Evolutionary conservation across 2,113 vertebrate genomes (phyloP).

Genomic region (Lagopus leucura): DNA sequence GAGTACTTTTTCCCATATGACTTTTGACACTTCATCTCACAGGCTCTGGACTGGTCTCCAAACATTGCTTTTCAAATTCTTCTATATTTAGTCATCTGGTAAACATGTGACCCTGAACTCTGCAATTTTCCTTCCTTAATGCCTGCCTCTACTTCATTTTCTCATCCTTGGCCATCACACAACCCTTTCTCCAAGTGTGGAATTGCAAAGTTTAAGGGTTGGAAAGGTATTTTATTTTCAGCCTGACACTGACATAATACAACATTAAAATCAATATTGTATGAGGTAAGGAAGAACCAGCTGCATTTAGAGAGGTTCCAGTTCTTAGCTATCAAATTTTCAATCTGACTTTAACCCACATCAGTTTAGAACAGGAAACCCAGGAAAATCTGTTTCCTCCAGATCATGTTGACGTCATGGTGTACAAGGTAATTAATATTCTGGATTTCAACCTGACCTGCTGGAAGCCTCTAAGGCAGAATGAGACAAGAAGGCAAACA

Average conservation of each 20-base stretch:
- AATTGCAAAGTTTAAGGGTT: not conserved
- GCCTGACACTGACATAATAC: not conserved
- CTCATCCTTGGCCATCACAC: not conserved
- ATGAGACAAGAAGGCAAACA: conserved; percentile 28
- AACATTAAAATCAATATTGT: not conserved
- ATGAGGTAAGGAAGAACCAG: conserved; percentile 6
- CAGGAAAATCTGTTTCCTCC: conserved; percentile 67
- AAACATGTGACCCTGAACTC: not conserved
- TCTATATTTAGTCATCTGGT: not conserved
- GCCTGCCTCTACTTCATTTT: not conserved
- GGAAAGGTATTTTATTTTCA: not conserved
- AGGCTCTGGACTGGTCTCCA: not conserved
- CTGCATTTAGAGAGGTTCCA: not conserved
- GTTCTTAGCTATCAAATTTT: not conserved
- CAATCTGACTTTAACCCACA: not conserved
- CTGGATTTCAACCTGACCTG: conserved; percentile 19
- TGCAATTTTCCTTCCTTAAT: not conserved
- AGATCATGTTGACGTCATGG: not conserved
- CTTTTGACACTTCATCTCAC: not conserved
- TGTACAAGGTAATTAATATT: conserved; percentile 51
- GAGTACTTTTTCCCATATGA: not conserved
- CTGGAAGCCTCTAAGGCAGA: conserved; percentile 36
- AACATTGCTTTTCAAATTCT: not conserved
- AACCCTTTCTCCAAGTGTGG: not conserved
- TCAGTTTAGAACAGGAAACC: conserved; percentile 42